Evolutionary conservation across 2,888 invertebrate species (phyloP), one percentile per base, ranked within the genome.

Genomic region (Graphium colonna): DNA sequence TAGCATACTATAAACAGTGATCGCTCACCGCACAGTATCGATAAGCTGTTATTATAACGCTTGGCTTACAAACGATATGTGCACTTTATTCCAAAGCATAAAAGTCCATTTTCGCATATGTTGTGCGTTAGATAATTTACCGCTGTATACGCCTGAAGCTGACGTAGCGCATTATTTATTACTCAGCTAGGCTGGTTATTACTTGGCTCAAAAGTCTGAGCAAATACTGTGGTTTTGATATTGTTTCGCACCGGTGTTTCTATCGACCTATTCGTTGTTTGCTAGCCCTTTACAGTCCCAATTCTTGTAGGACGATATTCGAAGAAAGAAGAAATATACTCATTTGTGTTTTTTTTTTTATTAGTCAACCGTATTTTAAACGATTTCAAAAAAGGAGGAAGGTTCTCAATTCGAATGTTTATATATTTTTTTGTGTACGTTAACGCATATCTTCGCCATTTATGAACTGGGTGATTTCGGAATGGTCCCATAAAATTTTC

Each of bases 161-260:
- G 38, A 50, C 18, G 36, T 42, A 18, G 42, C 18, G 43, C 50
- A 50, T 50, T 50, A 43, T 50, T 50, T 50, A 50, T 43, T 41
- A 28, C 41, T 48, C 26, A 16, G 40, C 41, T 41, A 49, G 31
- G 40, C 41, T 41, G 16, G 41, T 18, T 49, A 49, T 49, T 49
- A 31, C 49, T 41, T 8, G 41, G 49, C 31, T 36, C n/a, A 12
- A 13, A 36, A 36, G 47, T 38, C 38, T 47, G 18, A n/a, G 38
- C 38, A 47, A 47, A 47, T 39, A 47, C 26, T 10, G 13, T 10
- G 47, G 15, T 36, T 26, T 47, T 18, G 15, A 10, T 26, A 33
- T 47, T 44, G 13, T 33, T 47, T 9, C 47, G 15, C 26, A 21
- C 21, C 21, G 21, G 21, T 21, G 2, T 21, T 5, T 21, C 3